phyloP scores from a whole-genome alignment of 2,797 vertebrate species.

The Sylvilagus floridanus region DNA sequence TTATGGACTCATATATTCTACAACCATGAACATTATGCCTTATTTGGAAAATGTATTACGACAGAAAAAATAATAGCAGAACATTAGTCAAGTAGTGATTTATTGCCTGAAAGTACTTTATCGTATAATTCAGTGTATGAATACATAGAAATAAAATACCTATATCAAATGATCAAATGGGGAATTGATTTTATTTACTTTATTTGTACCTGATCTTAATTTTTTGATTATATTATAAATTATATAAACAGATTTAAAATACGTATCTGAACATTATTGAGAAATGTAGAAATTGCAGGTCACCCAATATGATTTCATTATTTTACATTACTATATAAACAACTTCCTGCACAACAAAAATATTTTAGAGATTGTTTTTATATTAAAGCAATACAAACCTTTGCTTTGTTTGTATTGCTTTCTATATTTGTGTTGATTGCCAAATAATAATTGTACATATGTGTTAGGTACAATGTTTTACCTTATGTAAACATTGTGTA shows the following conservation, averaged over 20 bases:
- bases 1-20: constrained; percentile 73
- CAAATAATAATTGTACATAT: too few species aligned
- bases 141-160: constrained; percentile 7
- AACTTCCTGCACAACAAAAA: not conserved
- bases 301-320: not conserved
- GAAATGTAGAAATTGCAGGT: constrained; percentile 11
- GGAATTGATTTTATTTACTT: constrained; percentile 43
- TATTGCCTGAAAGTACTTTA: constrained; percentile 54
- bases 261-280: not conserved
- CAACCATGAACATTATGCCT: constrained; percentile 67
- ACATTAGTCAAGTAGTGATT: constrained; percentile 67
- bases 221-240: not conserved
- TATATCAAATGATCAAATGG: constrained; percentile 42
- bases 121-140: constrained; percentile 58
- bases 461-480: too few species aligned
- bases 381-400: not conserved
- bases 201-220: constrained; percentile 9
- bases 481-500: too few species aligned
- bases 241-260: constrained; percentile 23
- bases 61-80: constrained; percentile 59
- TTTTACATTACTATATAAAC: not conserved
- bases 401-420: not conserved
- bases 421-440: too few species aligned
- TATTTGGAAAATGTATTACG: constrained; percentile 68
- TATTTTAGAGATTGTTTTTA: constrained; percentile 6